Evolutionary conservation across 2,888 invertebrate genomes (phyloP).

Genomic region (Lordiphosa fenestrarum): DNA sequence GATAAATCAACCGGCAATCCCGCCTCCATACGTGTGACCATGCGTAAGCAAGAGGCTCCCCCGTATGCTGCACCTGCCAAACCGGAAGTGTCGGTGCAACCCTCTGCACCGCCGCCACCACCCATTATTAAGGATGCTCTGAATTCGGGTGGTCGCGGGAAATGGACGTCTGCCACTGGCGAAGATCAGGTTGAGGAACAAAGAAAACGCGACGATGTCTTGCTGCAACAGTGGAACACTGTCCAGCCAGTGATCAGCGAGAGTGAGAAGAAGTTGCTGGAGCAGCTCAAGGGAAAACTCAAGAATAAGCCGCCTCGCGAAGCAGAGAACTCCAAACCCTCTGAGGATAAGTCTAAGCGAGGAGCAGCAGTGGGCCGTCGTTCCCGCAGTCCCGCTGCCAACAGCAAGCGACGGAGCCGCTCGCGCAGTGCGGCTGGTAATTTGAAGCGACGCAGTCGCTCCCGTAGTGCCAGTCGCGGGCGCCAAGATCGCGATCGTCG

Average conservation of each 20-base stretch:
- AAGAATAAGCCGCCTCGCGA: conserved; percentile 73
- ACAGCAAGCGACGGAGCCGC: conserved; percentile 43
- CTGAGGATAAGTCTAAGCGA: conserved; percentile 50
- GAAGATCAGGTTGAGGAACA: conserved; percentile 56
- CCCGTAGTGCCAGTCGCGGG: conserved; percentile 50
- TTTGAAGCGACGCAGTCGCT: conserved; percentile 10
- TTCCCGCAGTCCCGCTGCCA: conserved; percentile 19
- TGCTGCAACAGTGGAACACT: conserved; percentile 83
- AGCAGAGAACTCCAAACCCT: conserved; percentile 55
- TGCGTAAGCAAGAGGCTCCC: conserved; percentile 78
- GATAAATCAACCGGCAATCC: conserved; percentile 62
- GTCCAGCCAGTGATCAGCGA: conserved; percentile 82
- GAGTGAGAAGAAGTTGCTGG: conserved; percentile 82
- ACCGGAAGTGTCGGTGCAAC: conserved; percentile 76
- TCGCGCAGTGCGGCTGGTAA: conserved; percentile 27
- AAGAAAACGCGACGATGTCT: conserved; percentile 81
- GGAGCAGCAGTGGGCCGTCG: conserved; percentile 11
- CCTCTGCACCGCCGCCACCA: conserved; percentile 48
- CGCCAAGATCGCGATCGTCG: conserved; percentile 41
- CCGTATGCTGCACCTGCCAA: conserved; percentile 1
- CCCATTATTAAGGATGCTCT: conserved; percentile 49
- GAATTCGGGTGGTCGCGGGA: conserved; percentile 52
- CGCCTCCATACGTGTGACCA: conserved; percentile 84
- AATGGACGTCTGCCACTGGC: conserved; percentile 78
- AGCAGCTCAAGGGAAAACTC: conserved; percentile 80